These are phyloP conservation scores for Gavialis gangeticus DNA, from an alignment of 2,113 vertebrate genomes.

Conservation along the genomic window DNA sequence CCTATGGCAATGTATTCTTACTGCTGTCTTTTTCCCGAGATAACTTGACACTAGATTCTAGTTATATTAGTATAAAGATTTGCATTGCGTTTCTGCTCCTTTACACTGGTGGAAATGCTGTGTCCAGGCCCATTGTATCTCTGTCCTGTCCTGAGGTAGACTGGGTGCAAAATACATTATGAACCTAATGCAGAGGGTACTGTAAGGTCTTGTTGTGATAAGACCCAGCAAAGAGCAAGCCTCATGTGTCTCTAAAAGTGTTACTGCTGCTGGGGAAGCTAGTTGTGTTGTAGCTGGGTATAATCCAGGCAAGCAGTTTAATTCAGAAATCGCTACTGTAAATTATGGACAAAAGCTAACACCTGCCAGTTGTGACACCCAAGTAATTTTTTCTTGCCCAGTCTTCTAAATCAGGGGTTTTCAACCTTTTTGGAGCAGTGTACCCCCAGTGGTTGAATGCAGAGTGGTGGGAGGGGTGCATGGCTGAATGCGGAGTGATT, in stretches of 20 bases:
- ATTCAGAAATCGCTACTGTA: background rate
- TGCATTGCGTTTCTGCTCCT: too few species aligned
- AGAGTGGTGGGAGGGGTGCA: too few species aligned
- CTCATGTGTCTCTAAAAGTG: fast-evolving
- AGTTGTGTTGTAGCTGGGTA: background rate
- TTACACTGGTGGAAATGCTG: too few species aligned
- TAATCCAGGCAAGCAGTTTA: fast-evolving
- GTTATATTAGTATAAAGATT: too few species aligned
- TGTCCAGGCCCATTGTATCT: too few species aligned
- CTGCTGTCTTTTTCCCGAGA: too few species aligned
- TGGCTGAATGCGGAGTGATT: too few species aligned
- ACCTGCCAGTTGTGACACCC: background rate
- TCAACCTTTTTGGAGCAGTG: too few species aligned
- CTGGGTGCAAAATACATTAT: fast-evolving
- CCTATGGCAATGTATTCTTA: too few species aligned
- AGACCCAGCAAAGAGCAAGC: fast-evolving
- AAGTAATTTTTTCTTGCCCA: background rate
- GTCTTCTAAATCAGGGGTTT: background rate
- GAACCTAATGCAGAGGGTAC: background rate
- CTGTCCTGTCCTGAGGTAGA: background rate
- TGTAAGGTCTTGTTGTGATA: fast-evolving
- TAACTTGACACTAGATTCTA: too few species aligned
- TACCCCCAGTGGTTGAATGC: too few species aligned
- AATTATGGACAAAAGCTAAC: background rate
- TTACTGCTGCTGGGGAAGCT: background rate